phyloP scores from a whole-genome alignment of 1,140 invertebrate genomes.

The Thaumatotibia leucotreta region DNA sequence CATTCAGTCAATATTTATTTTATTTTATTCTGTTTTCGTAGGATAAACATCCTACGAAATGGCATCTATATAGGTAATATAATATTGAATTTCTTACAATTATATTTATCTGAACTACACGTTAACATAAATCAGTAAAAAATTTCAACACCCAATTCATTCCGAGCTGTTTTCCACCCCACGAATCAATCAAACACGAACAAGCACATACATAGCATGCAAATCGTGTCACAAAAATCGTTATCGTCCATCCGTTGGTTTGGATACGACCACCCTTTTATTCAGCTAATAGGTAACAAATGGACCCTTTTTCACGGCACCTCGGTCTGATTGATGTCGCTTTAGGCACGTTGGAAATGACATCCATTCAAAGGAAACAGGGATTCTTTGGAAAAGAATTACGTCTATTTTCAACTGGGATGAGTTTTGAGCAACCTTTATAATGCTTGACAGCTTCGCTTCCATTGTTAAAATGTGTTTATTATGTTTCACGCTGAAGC shows the following conservation, averaged over 20 bases:
- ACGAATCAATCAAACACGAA: background rate
- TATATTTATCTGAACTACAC: too few relatives aligned
- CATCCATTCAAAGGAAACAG: background rate
- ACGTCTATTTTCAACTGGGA: background rate
- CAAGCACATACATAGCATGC: background rate
- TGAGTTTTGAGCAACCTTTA: background rate
- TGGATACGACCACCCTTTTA: slow-evolving; percentile 3
- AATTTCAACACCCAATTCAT: too few relatives aligned
- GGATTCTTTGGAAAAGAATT: background rate
- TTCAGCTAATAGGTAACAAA: slow-evolving; percentile 10
- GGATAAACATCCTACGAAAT: too few relatives aligned
- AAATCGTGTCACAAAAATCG: background rate
- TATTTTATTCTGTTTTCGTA: too few relatives aligned
- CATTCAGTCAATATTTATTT: too few relatives aligned
- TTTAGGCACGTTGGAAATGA: slow-evolving; percentile 2
- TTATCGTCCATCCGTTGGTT: background rate
- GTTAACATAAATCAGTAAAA: too few relatives aligned
- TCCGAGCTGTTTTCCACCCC: background rate
- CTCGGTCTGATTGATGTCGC: background rate
- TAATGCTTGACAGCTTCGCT: background rate
- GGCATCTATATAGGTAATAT: too few relatives aligned
- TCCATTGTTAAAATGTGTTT: background rate
- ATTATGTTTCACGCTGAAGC: too few relatives aligned
- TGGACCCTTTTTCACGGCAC: slow-evolving; percentile 8
- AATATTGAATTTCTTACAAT: too few relatives aligned